phyloP scores from a whole-genome alignment of 2,888 invertebrate genomes.

The Lasioglossum vierecki region DNA sequence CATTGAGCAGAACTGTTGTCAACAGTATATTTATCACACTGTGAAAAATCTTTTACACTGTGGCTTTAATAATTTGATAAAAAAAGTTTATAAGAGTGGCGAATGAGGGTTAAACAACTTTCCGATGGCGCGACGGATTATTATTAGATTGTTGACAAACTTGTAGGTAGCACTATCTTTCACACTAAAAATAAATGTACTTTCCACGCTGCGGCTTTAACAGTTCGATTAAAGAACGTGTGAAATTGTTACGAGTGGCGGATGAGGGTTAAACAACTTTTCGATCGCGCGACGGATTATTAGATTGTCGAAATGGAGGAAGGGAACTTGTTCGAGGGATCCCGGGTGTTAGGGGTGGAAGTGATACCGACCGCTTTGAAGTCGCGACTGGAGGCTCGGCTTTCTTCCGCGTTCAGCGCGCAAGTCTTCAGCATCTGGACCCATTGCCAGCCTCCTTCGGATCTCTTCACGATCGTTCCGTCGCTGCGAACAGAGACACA shows the following conservation, averaged over 20 bases:
- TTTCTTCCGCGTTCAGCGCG: conserved; percentile 92
- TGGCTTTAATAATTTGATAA: background rate
- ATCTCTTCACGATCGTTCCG: conserved; percentile 97
- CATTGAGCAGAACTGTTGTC: background rate
- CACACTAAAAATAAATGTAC: background rate
- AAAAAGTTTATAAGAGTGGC: background rate
- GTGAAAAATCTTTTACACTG: background rate
- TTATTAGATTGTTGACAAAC: too few species aligned
- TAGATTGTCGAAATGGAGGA: background rate
- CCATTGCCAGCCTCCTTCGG: conserved; percentile 93
- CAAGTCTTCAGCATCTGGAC: conserved; percentile 91
- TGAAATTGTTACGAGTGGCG: background rate
- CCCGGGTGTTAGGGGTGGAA: conserved; percentile 7
- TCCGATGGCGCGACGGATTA: background rate
- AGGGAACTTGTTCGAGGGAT: background rate
- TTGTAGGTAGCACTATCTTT: too few species aligned
- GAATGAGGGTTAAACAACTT: background rate
- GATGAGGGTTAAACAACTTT: background rate
- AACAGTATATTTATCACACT: background rate
- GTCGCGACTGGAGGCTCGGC: conserved; percentile 93
- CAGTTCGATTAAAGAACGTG: background rate
- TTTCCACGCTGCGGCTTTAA: background rate
- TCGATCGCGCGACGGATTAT: background rate
- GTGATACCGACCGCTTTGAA: conserved; percentile 90
- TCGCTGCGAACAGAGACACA: conserved; percentile 86